Evolutionary conservation across 2,113 vertebrate species (phyloP), one percentile per base, ranked within the genome.

Genomic region (Erinaceus europaeus): DNA sequence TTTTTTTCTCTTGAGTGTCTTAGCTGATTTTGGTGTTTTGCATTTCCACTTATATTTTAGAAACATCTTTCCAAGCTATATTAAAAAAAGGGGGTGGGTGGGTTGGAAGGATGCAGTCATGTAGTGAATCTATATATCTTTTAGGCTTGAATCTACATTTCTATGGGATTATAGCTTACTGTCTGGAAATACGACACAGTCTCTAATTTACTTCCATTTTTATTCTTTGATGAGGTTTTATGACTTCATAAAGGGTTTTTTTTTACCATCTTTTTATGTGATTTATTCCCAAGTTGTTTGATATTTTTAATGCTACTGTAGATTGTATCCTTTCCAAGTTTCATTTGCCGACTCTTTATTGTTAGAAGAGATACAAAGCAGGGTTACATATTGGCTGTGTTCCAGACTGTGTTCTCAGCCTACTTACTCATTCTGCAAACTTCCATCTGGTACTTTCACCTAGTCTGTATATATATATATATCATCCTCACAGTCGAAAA

Each of bases 331-430:
- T 85, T 78, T 68, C 42, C 59, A 79, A 40, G 32, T 91, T 85
- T 74, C 29, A 69, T 87, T 84, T 79, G 85, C 6, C 20, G 29
- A 85, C 46, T 61, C 11, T 80, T 69, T 81, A 34, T 40, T 85
- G 14, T 29, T 86, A 1, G 53, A 68, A 84, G 80, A 75, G 65
- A 62, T 53, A 53, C 9, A 68, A 88, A 71, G 3, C 6, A 68
- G 77, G 67, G 59, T 20, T 53, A 34, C 29, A 20, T 53, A 36
- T 72, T 88, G 40, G 25, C 7, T 81, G 86, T 78, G 9, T 79
- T n/a, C n/a, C n/a, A n/a, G n/a, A n/a, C n/a, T n/a, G n/a, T n/a
- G n/a, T n/a, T n/a, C n/a, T n/a, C n/a, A n/a, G n/a, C n/a, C n/a
- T n/a, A n/a, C n/a, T n/a, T n/a, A n/a, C n/a, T n/a, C n/a, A n/a